Base-by-base conservation (phyloP, 2,113 vertebrate species). In the Myiopsitta monachus region DNA sequence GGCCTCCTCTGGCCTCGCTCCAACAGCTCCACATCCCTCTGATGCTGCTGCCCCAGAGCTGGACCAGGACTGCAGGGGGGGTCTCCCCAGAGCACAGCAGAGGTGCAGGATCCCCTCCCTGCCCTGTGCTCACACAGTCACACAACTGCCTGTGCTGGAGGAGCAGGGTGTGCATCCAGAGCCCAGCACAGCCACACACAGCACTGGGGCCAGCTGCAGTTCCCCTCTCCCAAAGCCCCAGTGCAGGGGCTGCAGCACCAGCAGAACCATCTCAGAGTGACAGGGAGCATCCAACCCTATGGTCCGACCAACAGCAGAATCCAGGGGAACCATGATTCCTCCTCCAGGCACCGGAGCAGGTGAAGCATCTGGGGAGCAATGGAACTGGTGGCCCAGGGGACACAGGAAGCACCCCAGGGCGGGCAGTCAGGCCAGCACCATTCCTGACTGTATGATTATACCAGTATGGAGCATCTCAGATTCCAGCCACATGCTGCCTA, bases 291-390 rank as follows among this genome's bases (percentile, higher is more conserved):
- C 67, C 4, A 1, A 14, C 18, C 27, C 49, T 3, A 1, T 18
- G 18, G 14, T 33, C 39, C 10, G 9, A 62, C 67, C 6, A 10
- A 61, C n/a, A 67, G 23, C 6, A 0, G 21, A 26, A 72, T 10
- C 38, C 73, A 31, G 36, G 6, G 39, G 9, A 41, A 27, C 10
- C 4, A 2, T 0, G 0, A 39, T 12, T 68, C 63, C 76, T 86
- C 43, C 59, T 47, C 57, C 67, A 21, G 47, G 51, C 83, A 47
- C 57, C 5, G 1, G 43, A 33, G 33, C 26, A 51, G 79, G 54
- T 70, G 8, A 41, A 90, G 52, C 43, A 38, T 31, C 52, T 18
- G 12, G 51, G 47, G 63, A 54, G 61, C 41, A 31, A 27, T 4
- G 63, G 79, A 51, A 43, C 2, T 8, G 23, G 23, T 23, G 62